Evolutionary conservation across 1,140 invertebrate genomes (phyloP).

Genomic region (Sminthurides bifidus): DNA sequence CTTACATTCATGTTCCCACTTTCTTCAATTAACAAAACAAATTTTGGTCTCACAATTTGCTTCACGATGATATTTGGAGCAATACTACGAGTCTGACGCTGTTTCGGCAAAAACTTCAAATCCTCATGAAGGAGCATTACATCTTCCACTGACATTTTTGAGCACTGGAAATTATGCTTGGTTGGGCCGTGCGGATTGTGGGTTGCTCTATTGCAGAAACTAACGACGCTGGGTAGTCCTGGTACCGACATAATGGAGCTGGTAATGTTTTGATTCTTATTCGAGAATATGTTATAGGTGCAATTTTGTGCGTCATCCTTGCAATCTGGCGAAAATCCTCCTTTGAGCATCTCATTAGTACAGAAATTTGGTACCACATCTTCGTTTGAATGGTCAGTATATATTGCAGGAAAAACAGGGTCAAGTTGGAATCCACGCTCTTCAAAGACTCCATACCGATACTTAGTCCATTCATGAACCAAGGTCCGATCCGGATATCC

Average conservation of each 20-base stretch:
- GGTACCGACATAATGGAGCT: constrained; percentile 29
- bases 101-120: constrained; percentile 36
- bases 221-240: constrained; percentile 19
- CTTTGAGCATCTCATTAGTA: constrained; percentile 27
- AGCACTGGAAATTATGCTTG: constrained; percentile 53
- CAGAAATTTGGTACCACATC: constrained; percentile 21
- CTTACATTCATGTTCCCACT: constrained; percentile 31
- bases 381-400: constrained; percentile 16
- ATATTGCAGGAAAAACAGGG: constrained; percentile 35
- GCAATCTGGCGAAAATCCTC: constrained; percentile 13
- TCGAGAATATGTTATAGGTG: constrained; percentile 3
- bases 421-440: constrained; percentile 38
- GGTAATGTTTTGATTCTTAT: constrained; percentile 25
- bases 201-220: constrained; percentile 49
- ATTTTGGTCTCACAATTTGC: constrained; percentile 26
- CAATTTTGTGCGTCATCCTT: constrained; percentile 4
- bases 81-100: constrained; percentile 10
- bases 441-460: constrained; percentile 42
- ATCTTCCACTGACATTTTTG: constrained; percentile 47
- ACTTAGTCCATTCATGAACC: constrained; percentile 42
- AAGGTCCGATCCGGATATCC: constrained; percentile 35
- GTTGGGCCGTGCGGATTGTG: constrained; percentile 51
- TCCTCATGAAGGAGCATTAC: constrained; percentile 49
- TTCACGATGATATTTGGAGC: constrained; percentile 29
- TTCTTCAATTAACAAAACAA: constrained; percentile 29